Conservation (phyloP, 2,113 vertebrate species). For the Saimiri boliviensis region DNA sequence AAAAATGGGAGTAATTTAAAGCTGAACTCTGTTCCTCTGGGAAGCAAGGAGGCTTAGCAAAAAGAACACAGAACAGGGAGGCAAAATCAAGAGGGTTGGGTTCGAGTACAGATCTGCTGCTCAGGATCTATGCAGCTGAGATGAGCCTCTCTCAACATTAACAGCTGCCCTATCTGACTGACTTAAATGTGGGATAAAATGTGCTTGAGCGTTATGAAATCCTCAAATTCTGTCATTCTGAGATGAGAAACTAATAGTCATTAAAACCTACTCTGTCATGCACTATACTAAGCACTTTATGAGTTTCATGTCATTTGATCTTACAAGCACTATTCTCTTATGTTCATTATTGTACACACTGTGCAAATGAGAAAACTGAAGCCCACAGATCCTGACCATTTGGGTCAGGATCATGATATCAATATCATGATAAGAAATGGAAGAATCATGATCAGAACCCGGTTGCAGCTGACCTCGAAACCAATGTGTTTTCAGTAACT, state of each 20-base stretch:
- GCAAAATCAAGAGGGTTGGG: neutral
- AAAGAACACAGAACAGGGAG: neutral
- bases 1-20: neutral
- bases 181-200: neutral
- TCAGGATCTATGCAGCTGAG: too few species aligned
- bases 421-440: neutral
- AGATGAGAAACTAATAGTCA: neutral
- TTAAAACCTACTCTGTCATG: neutral
- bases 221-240: neutral
- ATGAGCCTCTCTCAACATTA: neutral
- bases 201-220: neutral
- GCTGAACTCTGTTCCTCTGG: neutral
- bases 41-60: neutral
- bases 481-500: neutral
- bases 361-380: neutral
- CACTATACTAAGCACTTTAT: neutral
- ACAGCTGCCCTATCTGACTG: neutral
- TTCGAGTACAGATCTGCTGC: neutral
- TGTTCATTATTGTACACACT: neutral
- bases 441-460: neutral
- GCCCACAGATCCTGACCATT: neutral
- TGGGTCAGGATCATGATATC: neutral
- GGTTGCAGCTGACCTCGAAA: neutral
- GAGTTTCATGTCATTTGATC: neutral
- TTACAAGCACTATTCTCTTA: neutral